Evolutionary conservation across 2,113 vertebrate genomes (phyloP), one percentile per base, ranked within the genome.

Genomic region (Sylvia atricapilla): DNA sequence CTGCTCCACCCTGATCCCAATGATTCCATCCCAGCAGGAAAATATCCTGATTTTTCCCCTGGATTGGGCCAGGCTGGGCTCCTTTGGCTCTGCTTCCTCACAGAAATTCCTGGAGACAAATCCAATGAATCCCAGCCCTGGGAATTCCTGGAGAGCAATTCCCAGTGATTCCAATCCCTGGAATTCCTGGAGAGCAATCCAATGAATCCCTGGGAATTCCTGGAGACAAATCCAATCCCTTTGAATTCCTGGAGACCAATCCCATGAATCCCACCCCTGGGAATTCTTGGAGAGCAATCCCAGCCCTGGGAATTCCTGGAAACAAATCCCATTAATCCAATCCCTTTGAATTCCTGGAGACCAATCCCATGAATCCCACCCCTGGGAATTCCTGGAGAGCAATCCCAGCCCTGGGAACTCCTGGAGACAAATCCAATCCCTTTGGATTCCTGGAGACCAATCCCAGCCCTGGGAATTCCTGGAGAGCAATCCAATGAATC

Each of bases 251-350:
- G 37, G 37, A 37, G 37, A 37, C 8, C 37, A 37, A 37, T 37
- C 37, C 37, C 37, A 37, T 37, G 37, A 37, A 37, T 37, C 37
- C 37, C 37, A 37, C 10, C 37, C 37, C 93, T 90, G 43, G 86
- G 68, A 89, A 90, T 39, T 78, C 72, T 68, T 87, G 59, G 59
- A 92, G 91, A 92, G 80, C 96, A 97, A 95, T 95, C 92, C 74
- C 8, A 18, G 60, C 47, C 37, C 68, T 31, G 46, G 18, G 58
- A 4, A 10, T 37, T 37, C 37, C 37, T 37, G 79, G 52, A 93
- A 80, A 62, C 84, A 76, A 91, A 66, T 74, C 50, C 10, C 8
- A 37, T 37, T 10, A 91, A 66, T 74, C 50, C 10, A 37, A 37
- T 37, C 37, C 37, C 37, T 37, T 37, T 37, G 37, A 37, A 37